A percentile compares a stretch with the other conserved stretches of the same genome.
These are phyloP conservation scores for Leptobrachium ailaonicum DNA, from an alignment of 2,113 vertebrate species.

Conservation along the genomic window DNA sequence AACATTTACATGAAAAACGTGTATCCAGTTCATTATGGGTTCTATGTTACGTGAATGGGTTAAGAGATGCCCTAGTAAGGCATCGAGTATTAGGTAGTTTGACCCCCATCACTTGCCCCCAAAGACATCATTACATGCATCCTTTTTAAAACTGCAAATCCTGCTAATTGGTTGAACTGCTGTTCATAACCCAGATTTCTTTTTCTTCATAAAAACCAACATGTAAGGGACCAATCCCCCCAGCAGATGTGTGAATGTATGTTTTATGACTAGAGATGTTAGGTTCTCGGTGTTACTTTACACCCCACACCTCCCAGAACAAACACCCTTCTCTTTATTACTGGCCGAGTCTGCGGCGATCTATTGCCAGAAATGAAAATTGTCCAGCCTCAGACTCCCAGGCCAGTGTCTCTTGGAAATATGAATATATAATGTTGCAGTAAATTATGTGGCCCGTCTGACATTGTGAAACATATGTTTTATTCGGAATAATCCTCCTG, in stretches of 20 bases:
- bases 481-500: conserved; percentile 41
- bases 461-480: conserved; percentile 47
- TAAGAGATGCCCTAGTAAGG: conserved; percentile 6
- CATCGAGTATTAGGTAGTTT: background rate
- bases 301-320: conserved; percentile 41
- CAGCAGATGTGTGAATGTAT: conserved; percentile 39
- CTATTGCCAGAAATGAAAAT: conserved; percentile 16
- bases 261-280: conserved; percentile 43
- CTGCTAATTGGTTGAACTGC: conserved; percentile 21
- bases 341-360: conserved; percentile 16
- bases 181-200: background rate
- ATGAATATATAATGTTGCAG: conserved; percentile 48
- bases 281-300: conserved; percentile 44
- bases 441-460: conserved; percentile 41
- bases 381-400: conserved; percentile 36
- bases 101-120: background rate
- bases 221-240: conserved; percentile 22
- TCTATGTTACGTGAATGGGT: background rate
- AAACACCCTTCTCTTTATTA: conserved; percentile 18
- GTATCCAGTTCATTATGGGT: no score
- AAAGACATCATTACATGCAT: conserved; percentile 1
- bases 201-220: conserved; percentile 3
- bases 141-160: background rate
- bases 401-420: conserved; percentile 44
- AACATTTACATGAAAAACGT: no score